Evolutionary conservation across 2,888 invertebrate genomes (phyloP), one percentile per base, ranked within the genome.

Genomic region (Diarsia rubi): DNA sequence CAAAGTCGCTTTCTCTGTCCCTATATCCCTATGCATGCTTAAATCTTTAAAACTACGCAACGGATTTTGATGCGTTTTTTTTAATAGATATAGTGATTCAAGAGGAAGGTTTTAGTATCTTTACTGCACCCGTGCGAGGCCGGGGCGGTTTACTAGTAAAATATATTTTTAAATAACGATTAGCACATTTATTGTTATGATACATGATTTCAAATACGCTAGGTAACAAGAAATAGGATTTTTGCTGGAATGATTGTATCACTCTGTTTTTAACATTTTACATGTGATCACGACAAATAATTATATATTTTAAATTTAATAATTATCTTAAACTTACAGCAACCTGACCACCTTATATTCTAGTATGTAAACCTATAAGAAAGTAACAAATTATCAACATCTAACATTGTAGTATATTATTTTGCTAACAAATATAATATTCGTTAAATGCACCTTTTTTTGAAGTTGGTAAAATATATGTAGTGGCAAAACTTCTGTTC

Each of bases 181-280:
- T 21, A 68, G 74, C 52, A 74, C 2, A 27, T 75, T 81, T 44
- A 45, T 31, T 69, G 8, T 14, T 31, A 70, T 69, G 81, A 81
- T 81, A 67, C 77, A 67, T 49, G 65, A 76, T 45, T 63, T 52
- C 19, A 52, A 65, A 77, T 52, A 60, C 27, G 42, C 45, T 42
- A 27, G 1, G 9, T n/a, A 65, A 62, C 37, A 69, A 65, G 27
- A 24, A 64, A 47, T 16, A 64, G 21, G 45, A 42, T 31, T 31
- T 27, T 16, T 45, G 27, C 9, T 49, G 80, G 80, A 80, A 80
- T 79, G 69, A 19, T 54, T 71, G 1, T 44, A 75, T 75, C 76
- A 70, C 63, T 57, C 12, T 45, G 31, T 57, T 21, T 21, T 27
- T 42, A 2, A 5, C 27, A 47, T 44, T 44, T 24, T 65, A 79